Percentiles rank a stretch among this genome's conserved stretches.
phyloP scores from a whole-genome alignment of 2,888 invertebrate genomes.

The Phengaris alcon region DNA sequence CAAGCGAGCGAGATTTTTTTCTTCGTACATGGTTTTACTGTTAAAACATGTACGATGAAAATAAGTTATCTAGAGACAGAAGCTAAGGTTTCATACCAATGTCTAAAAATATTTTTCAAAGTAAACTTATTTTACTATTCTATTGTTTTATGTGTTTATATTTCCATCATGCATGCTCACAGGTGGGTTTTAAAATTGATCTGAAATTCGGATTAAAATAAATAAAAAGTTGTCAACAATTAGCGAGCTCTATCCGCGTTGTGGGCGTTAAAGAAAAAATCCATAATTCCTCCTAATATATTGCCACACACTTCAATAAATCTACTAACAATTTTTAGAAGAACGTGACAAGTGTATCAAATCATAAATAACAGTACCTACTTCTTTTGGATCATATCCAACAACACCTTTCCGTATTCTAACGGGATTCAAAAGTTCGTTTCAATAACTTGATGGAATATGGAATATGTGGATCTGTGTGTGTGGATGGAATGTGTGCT shows the following conservation, averaged over 20 bases:
- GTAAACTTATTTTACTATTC: too few species aligned
- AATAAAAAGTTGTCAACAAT: conserved; percentile 18
- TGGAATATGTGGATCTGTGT: not conserved
- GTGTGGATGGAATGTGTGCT: too few species aligned
- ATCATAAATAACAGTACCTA: conserved; percentile 25
- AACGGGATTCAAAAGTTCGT: conserved; percentile 11
- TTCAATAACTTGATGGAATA: conserved; percentile 15
- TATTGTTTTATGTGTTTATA: not conserved
- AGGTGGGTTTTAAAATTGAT: not conserved
- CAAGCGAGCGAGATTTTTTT: too few species aligned
- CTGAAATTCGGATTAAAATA: not conserved
- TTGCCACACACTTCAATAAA: conserved; percentile 17
- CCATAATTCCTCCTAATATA: conserved; percentile 12
- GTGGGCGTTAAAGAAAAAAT: conserved; percentile 11
- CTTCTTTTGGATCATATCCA: conserved; percentile 11
- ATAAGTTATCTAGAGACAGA: too few species aligned
- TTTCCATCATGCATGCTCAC: not conserved
- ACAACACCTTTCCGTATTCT: conserved; percentile 17
- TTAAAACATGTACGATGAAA: too few species aligned
- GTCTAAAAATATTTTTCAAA: too few species aligned
- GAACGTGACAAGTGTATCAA: conserved; percentile 22
- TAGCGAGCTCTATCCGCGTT: not conserved
- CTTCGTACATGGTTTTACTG: not conserved
- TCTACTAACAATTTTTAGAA: conserved; percentile 25
- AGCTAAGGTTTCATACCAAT: too few species aligned